Evolutionary conservation across 2,113 vertebrate genomes (phyloP).

Genomic region (Cyanoliseus patagonus): DNA sequence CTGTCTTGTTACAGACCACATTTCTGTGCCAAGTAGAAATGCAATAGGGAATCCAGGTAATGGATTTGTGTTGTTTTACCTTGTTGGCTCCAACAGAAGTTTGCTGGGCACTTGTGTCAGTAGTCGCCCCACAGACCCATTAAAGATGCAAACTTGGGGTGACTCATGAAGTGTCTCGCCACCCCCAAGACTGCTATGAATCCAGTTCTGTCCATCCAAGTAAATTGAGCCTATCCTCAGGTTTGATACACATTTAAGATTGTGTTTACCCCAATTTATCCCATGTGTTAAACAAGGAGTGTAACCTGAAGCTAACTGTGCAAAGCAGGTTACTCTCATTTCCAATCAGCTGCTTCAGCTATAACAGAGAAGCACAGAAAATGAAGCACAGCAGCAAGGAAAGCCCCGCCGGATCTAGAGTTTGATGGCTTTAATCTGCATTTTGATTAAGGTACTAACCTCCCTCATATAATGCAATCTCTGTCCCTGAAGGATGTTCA

Average conservation of each 20-base stretch:
- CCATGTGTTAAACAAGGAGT: not conserved
- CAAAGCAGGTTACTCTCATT: not conserved
- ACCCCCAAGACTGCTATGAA: not conserved
- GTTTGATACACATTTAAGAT: fast-evolving
- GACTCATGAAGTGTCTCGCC: not conserved
- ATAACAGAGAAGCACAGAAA: not conserved
- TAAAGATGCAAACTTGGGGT: not conserved
- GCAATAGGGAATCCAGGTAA: fast-evolving
- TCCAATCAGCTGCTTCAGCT: not conserved
- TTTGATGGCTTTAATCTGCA: not conserved
- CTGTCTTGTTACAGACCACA: not conserved
- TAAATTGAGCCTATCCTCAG: not conserved
- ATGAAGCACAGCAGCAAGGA: not conserved
- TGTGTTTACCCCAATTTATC: not conserved
- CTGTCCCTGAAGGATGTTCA: constrained; percentile 77
- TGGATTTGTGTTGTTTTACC: not conserved
- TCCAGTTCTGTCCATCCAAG: not conserved
- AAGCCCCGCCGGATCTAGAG: not conserved
- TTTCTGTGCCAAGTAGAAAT: not conserved
- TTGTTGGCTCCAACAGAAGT: not conserved
- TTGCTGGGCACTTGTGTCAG: not conserved
- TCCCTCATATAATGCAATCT: not conserved
- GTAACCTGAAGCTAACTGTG: not conserved
- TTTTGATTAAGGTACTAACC: not conserved
- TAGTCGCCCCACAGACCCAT: not conserved